Percentiles rank a stretch among this genome's conserved stretches.
phyloP scores from a whole-genome alignment of 2,888 invertebrate species.

The Caradrina clavipalpis region DNA sequence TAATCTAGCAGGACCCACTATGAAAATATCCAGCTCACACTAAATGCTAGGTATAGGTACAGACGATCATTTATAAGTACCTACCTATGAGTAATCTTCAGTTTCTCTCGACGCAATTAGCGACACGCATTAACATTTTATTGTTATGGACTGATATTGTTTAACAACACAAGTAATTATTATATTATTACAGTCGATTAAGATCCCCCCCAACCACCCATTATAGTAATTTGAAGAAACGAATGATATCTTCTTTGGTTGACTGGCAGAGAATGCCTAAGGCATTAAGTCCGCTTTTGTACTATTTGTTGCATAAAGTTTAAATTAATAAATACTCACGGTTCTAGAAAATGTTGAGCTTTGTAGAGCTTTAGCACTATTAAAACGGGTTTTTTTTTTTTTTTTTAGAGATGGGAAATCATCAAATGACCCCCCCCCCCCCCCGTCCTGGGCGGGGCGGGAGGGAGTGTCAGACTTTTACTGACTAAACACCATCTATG shows the following conservation, averaged over 20 bases:
- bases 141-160: constrained; percentile 61
- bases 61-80: constrained; percentile 27
- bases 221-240: not conserved
- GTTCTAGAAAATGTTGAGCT: no score
- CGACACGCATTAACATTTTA: constrained; percentile 59
- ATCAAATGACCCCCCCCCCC: no score
- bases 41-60: constrained; percentile 1
- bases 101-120: constrained; percentile 49
- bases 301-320: no score
- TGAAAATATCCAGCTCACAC: constrained; percentile 7
- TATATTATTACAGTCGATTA: constrained; percentile 20
- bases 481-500: no score
- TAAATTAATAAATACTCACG: no score
- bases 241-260: not conserved
- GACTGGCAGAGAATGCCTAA: no score
- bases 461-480: no score
- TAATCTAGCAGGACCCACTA: constrained; percentile 23
- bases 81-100: constrained; percentile 14
- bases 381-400: no score
- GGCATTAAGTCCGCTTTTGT: no score
- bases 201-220: not conserved
- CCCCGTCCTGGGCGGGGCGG: no score
- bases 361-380: no score
- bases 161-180: constrained; percentile 33
- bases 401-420: no score